Conservation (phyloP, 2,113 vertebrate genomes). For the Phylloscopus trochilus region DNA sequence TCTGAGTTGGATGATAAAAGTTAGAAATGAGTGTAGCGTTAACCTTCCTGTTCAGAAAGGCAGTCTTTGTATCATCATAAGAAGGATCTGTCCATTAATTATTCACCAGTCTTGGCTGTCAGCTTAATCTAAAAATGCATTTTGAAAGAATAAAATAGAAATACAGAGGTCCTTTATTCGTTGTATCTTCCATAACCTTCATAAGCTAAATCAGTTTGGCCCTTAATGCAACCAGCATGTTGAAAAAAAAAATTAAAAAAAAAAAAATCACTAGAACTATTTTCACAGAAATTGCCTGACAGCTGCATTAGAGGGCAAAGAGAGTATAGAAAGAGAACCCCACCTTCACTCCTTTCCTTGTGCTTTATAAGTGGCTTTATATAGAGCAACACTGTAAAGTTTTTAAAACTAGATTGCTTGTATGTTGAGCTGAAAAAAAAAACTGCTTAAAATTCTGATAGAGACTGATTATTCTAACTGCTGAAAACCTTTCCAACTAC, state of each 20-base stretch:
- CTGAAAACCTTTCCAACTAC: constrained; percentile 26
- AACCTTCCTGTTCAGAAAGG: neutral
- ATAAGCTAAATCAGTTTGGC: neutral
- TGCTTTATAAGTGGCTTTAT: neutral
- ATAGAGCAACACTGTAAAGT: neutral
- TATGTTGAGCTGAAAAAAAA: neutral
- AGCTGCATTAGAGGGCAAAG: neutral
- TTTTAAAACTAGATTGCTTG: neutral
- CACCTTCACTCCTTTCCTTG: neutral
- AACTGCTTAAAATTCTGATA: constrained; percentile 22
- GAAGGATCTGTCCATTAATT: neutral
- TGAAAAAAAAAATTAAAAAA: neutral
- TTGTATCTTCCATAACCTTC: neutral
- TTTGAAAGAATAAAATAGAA: neutral
- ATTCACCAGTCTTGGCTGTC: neutral
- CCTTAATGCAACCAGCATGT: neutral
- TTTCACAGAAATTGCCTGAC: neutral
- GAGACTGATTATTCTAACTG: constrained; percentile 5
- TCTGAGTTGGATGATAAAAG: neutral
- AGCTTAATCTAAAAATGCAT: neutral
- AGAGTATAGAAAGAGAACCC: neutral
- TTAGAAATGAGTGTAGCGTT: neutral
- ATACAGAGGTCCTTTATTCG: neutral
- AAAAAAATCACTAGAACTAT: neutral
- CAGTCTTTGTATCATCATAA: neutral